Evolutionary conservation across 2,113 vertebrate species (phyloP).

Genomic region (Monarcha castaneiventris): DNA sequence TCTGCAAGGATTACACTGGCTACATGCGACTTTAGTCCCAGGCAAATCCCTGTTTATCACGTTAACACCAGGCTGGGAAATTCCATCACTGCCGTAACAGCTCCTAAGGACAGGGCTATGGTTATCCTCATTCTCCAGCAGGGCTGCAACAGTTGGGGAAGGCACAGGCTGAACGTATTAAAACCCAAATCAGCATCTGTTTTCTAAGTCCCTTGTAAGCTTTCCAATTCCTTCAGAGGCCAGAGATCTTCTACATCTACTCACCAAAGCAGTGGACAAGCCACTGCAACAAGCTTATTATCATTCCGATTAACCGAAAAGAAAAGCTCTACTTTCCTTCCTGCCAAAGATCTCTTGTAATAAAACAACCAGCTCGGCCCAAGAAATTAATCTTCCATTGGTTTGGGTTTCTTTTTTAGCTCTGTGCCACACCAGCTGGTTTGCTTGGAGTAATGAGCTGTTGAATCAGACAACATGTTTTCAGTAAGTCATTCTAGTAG

Average conservation of each 20-base stretch:
- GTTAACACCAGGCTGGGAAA: neutral
- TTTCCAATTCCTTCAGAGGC: neutral
- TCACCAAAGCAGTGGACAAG: neutral
- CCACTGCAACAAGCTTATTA: neutral
- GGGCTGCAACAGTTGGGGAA: neutral
- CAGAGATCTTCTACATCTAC: neutral
- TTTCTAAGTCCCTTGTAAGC: neutral
- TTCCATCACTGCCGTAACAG: neutral
- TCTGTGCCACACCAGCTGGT: slow-evolving; percentile 52
- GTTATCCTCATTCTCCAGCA: neutral
- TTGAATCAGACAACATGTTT: slow-evolving; percentile 63
- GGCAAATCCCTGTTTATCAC: neutral
- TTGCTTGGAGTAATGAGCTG: slow-evolving; percentile 60
- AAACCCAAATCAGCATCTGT: neutral
- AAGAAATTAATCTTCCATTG: slow-evolving; percentile 26
- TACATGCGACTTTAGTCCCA: neutral
- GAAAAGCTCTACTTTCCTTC: neutral
- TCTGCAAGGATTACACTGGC: neutral
- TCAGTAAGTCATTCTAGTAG: slow-evolving; percentile 54
- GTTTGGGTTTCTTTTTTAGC: neutral
- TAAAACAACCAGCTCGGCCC: neutral
- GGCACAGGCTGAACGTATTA: accelerated
- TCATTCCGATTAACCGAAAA: neutral
- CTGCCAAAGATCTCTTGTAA: neutral
- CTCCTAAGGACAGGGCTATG: accelerated